Evolutionary conservation across 2,797 vertebrate genomes (phyloP).

Genomic region (Peromyscus nudipes): DNA sequence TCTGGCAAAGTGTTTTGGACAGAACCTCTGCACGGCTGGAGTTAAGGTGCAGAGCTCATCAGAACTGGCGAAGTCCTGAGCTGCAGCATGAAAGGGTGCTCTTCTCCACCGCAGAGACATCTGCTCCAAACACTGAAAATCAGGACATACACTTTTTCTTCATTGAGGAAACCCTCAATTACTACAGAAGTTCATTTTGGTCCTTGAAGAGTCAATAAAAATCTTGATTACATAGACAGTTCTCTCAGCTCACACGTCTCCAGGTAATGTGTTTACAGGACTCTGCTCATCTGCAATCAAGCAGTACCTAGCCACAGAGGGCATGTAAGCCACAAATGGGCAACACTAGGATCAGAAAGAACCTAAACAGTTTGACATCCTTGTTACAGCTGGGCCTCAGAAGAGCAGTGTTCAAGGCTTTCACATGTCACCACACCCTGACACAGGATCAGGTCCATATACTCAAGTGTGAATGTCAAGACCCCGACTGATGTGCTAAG

Average conservation of each 20-base stretch:
- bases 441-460: neutral
- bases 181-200: constrained; percentile 12
- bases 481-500: neutral
- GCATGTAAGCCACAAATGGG: neutral
- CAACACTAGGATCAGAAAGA: neutral
- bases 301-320: neutral
- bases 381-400: neutral
- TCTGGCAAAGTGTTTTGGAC: neutral
- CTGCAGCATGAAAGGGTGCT: neutral
- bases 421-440: neutral
- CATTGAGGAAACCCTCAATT: neutral
- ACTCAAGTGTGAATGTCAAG: neutral
- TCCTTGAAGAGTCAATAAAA: constrained; percentile 34
- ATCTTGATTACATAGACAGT: neutral
- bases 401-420: neutral
- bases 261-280: neutral
- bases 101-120: neutral
- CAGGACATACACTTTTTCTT: neutral
- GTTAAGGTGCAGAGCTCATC: neutral
- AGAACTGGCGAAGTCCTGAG: neutral
- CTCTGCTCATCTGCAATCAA: neutral
- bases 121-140: constrained; percentile 3
- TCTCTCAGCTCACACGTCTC: neutral
- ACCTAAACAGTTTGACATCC: neutral
- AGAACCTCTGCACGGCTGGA: neutral